Evolutionary conservation across 1,140 invertebrate species (phyloP).

Genomic region (Psilanteris sp.): DNA sequence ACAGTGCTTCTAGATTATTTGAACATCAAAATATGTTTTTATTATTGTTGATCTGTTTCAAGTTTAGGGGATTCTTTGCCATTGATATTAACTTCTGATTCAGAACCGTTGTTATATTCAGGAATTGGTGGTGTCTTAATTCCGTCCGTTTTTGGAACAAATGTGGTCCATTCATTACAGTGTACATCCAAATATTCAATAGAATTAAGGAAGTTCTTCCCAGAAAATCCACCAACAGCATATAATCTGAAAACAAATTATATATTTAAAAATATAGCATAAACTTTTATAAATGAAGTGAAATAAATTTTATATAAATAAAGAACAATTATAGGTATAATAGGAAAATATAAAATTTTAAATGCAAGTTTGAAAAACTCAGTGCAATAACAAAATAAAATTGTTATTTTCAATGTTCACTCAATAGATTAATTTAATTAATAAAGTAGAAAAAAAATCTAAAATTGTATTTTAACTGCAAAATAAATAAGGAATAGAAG

Average conservation of each 20-base stretch:
- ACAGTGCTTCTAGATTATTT: conserved; percentile 24
- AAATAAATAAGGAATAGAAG: too few relatives aligned
- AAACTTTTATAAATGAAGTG: too few relatives aligned
- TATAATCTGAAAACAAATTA: conserved; percentile 83
- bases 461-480: too few relatives aligned
- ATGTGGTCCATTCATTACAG: conserved; percentile 87
- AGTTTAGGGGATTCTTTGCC: conserved; percentile 61
- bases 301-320: neutral
- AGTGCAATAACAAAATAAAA: too few relatives aligned
- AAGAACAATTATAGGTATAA: neutral
- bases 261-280: too few relatives aligned
- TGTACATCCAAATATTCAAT: conserved; percentile 88
- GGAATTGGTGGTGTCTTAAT: conserved; percentile 64
- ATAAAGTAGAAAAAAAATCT: too few relatives aligned
- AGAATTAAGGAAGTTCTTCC: conserved; percentile 90
- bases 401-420: too few relatives aligned
- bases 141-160: conserved; percentile 74
- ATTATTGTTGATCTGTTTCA: conserved; percentile 31
- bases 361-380: too few relatives aligned
- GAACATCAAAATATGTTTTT: conserved; percentile 27
- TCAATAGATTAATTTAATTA: too few relatives aligned
- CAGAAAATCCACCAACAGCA: conserved; percentile 89
- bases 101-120: conserved; percentile 43
- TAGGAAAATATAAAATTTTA: too few relatives aligned
- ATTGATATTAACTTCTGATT: conserved; percentile 45